Percentiles rank a stretch among this genome's conserved stretches.
phyloP scores from a whole-genome alignment of 2,888 invertebrate species.

The Conchocele bisecta region DNA sequence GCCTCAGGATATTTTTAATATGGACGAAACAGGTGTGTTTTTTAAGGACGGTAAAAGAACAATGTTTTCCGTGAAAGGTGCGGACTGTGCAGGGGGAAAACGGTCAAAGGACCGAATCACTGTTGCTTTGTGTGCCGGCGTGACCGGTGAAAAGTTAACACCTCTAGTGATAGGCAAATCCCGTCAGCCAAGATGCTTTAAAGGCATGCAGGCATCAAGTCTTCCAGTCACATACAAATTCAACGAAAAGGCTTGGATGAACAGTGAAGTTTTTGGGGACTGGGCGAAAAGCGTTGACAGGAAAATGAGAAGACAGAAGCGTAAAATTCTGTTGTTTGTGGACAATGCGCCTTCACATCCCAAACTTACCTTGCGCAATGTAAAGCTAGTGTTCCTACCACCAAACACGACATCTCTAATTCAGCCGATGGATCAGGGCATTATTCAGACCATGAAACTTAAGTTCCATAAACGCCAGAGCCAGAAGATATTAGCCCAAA shows the following conservation, averaged over 20 bases:
- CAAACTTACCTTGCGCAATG: conserved; percentile 16
- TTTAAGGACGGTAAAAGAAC: conserved; percentile 1
- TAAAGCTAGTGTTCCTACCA: conserved; percentile 44
- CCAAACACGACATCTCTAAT: conserved; percentile 35
- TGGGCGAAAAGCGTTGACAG: conserved; percentile 26
- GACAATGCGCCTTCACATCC: conserved; percentile 44
- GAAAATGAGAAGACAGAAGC: conserved; percentile 16
- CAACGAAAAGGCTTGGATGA: conserved; percentile 57
- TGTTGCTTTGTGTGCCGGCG: conserved; percentile 14
- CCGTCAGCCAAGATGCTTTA: conserved; percentile 39
- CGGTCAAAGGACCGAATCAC: conserved; percentile 16
- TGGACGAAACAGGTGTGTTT: conserved; percentile 42
- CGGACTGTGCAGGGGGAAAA: conserved; percentile 33
- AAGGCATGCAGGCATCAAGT: conserved; percentile 4
- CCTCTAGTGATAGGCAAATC: conserved; percentile 50
- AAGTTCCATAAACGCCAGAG: conserved; percentile 35
- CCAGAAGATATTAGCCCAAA: conserved; percentile 3
- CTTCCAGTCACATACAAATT: conserved; percentile 40
- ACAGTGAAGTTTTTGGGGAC: conserved; percentile 27
- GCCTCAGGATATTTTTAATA: conserved; percentile 29
- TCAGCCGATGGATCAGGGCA: conserved; percentile 43
- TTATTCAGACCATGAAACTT: conserved; percentile 40
- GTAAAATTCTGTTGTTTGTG: conserved; percentile 36
- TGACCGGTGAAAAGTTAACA: conserved; percentile 28
- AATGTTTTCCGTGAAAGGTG: conserved; percentile 10